Evolutionary conservation across 2,797 vertebrate genomes (phyloP).

Genomic region (Sebastes iracundus): DNA sequence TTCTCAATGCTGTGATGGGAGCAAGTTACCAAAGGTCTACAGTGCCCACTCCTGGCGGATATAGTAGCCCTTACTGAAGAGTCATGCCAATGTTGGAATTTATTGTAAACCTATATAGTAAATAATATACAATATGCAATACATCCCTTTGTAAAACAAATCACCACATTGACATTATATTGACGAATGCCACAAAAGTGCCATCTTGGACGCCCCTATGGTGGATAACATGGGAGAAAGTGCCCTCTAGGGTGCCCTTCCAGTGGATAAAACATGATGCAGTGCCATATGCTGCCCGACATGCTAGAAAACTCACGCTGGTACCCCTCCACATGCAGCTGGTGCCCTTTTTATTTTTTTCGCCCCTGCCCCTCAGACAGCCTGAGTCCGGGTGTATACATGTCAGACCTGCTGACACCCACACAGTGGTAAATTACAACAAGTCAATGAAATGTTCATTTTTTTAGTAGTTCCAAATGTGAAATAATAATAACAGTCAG

Average conservation of each 20-base stretch:
- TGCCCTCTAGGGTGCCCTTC: not conserved
- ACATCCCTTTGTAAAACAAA: not conserved
- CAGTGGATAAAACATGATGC: not conserved
- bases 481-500: not conserved
- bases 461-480: not conserved
- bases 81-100: not conserved
- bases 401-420: not conserved
- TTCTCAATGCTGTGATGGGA: not conserved
- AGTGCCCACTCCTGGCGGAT: not conserved
- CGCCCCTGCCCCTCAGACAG: not conserved
- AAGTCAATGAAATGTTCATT: not conserved
- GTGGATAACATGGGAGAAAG: not conserved
- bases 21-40: not conserved
- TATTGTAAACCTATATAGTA: not conserved
- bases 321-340: not conserved
- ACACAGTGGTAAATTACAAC: not conserved
- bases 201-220: not conserved
- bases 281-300: not conserved
- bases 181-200: not conserved
- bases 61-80: not conserved
- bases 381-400: not conserved
- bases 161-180: not conserved
- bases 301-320: not conserved
- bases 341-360: not conserved
- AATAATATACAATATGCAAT: too few relatives aligned